Evolutionary conservation across 2,113 vertebrate genomes (phyloP), one percentile per base, ranked within the genome.

Genomic region (Paramormyrops kingsleyae): DNA sequence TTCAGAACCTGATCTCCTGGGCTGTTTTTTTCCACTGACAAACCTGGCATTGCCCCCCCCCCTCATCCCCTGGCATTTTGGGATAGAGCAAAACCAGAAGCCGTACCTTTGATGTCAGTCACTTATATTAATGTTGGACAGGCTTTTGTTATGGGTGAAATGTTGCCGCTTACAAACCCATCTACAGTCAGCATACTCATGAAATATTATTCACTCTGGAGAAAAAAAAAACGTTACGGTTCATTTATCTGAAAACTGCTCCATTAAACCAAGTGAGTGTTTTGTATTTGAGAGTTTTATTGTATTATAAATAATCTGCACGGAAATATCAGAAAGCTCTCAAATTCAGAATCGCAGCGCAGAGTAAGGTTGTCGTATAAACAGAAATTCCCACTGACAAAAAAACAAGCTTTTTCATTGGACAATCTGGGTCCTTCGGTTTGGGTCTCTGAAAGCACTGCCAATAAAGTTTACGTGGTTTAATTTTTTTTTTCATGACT

Each of bases 241-340:
- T 87, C 47, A 19, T 87, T 53, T 87, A 52, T n/a, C 46, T 53
- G 46, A 53, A 50, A 39, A 50, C 85, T 35, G 47, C 50, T 87
- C 50, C 5, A 42, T 53, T 87, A 53, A 87, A 50, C 13, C 50
- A 17, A 50, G 47, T 56, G 50, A 50, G 47, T 87, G 50, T 12
- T 87, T 80, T 42, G 74, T 80, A 42, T 15, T 80, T 42, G 35
- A 56, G 31, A 31, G 56, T 87, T 87, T 53, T 53, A 47, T 53
- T 53, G 39, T 47, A 53, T 47, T 53, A 35, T 87, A 56, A 87
- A 87, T 87, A 47, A 87, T 87, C 53, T 87, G 53, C 85, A 87
- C 17, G 7, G 15, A 13, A 87, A 87, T 15, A 87, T 53, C 85
- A 87, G 50, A 87, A 21, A 85, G 21, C n/a, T 2, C 42, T 24